Base-by-base conservation (phyloP, 2,113 vertebrate genomes). In the human region DNA sequence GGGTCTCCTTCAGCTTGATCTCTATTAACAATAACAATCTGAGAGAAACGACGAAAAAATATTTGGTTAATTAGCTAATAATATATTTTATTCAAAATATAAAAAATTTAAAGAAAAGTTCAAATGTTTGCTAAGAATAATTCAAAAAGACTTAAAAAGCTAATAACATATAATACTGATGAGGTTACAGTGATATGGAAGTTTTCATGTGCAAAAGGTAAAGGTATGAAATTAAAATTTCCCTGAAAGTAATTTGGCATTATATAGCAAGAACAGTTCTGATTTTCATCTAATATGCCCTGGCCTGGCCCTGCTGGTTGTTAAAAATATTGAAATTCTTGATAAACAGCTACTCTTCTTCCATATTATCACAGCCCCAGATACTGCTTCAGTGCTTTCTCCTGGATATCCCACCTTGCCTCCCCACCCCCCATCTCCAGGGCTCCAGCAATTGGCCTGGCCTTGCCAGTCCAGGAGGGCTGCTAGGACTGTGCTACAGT, bases 11-110 rank as follows among this genome's bases (percentile, higher is more conserved):
- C 64, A 72, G 43, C 23, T 78, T 64, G 81, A 10, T 85, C 45
- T 80, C n/a, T 89, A 27, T 88, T 88, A 90, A 48, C 43, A 79
- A 9, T 27, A 90, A 61, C 35, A 52, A 85, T 55, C n/a, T 85
- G 5, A 66, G 30, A 75, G 12, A 80, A 88, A 61, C 32, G 8
- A 32, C 40, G 30, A 13, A 75, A 43, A 90, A 22, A 40, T 16
- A 61, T 72, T 83, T 82, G 23, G 16, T 82, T 61, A 55, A 23
- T 25, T 61, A 78, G 32, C 4, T 84, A 48, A 84, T 75, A 59
- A 68, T 50, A 70, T 93, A 84, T 84, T 89, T 78, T 64, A 52
- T 68, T 40, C 30, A 79, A 95, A 84, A 93, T 38, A 48, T 35
- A 82, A 68, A 43, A 90, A 73, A 25, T 2, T 2, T 75, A 20